A percentile compares a stretch with the other conserved stretches of the same genome.
Evolutionary conservation across 1,140 invertebrate genomes (phyloP).

Genomic region (Venustaconcha ellipsiformis): DNA sequence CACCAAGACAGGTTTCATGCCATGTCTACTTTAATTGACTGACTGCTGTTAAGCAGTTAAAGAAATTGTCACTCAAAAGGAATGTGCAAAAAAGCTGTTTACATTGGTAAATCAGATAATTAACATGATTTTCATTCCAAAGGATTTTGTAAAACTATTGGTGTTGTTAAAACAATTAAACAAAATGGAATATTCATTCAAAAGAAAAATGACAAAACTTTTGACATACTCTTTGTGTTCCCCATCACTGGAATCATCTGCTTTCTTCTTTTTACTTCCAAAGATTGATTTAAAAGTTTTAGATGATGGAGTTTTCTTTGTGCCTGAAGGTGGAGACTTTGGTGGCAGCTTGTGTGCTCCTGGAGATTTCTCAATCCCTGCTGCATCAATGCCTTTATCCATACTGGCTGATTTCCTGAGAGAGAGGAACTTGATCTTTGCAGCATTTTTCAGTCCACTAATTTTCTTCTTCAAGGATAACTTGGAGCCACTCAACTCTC

Average conservation of each 20-base stretch:
- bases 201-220: neutral
- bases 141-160: no score
- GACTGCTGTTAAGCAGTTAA: no score
- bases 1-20: no score
- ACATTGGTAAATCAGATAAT: no score
- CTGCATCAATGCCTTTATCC: constrained; percentile 32
- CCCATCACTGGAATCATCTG: constrained; percentile 4
- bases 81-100: no score
- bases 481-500: constrained; percentile 36
- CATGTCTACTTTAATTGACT: no score
- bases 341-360: neutral
- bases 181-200: no score
- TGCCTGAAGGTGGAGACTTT: neutral
- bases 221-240: neutral
- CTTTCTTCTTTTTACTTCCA: constrained; percentile 34
- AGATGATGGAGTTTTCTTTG: constrained; percentile 40
- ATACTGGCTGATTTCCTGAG: constrained; percentile 41
- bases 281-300: constrained; percentile 40
- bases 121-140: no score
- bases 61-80: no score
- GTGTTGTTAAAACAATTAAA: no score
- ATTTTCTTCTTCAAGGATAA: constrained; percentile 33
- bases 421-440: constrained; percentile 27
- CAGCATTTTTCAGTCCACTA: constrained; percentile 2
- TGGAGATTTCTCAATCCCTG: constrained; percentile 4